A percentile compares a stretch with the other conserved stretches of the same genome.
These are phyloP conservation scores for Polypedilum vanderplanki DNA, from an alignment of 1,140 invertebrate genomes.

Conservation along the genomic window DNA sequence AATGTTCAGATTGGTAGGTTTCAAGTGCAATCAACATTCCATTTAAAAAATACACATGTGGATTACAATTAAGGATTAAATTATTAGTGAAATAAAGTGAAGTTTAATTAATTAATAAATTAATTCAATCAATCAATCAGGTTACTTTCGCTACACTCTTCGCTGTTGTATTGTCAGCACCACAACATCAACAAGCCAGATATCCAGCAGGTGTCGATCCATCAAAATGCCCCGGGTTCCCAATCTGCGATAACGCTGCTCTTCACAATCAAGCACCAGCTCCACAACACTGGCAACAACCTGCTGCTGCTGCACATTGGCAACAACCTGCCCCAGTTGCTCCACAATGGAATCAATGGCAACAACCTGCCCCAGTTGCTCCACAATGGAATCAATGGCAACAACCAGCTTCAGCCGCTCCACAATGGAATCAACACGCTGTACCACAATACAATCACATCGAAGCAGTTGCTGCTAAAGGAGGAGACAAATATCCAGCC, in stretches of 20 bases:
- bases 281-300: slow-evolving; percentile 32
- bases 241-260: slow-evolving; percentile 44
- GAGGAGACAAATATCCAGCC: slow-evolving; percentile 43
- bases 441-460: not conserved
- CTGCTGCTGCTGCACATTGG: slow-evolving; percentile 33
- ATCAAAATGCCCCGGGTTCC: slow-evolving; percentile 40
- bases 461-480: slow-evolving; percentile 25
- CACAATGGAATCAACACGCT: slow-evolving; percentile 5
- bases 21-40: not conserved
- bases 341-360: not conserved
- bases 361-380: not conserved
- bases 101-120: not conserved
- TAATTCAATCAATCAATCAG: not conserved
- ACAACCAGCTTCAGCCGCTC: not conserved
- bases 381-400: not conserved
- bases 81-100: not conserved
- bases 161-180: slow-evolving; percentile 39
- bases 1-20: slow-evolving; percentile 24
- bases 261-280: slow-evolving; percentile 35
- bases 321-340: slow-evolving; percentile 32
- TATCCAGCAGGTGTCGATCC: slow-evolving; percentile 44
- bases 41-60: not conserved
- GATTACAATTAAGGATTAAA: slow-evolving; percentile 8
- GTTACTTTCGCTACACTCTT: slow-evolving; percentile 36
- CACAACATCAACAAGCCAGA: slow-evolving; percentile 41